Conservation (phyloP, 2,888 invertebrate species). For the Molorchus minor region DNA sequence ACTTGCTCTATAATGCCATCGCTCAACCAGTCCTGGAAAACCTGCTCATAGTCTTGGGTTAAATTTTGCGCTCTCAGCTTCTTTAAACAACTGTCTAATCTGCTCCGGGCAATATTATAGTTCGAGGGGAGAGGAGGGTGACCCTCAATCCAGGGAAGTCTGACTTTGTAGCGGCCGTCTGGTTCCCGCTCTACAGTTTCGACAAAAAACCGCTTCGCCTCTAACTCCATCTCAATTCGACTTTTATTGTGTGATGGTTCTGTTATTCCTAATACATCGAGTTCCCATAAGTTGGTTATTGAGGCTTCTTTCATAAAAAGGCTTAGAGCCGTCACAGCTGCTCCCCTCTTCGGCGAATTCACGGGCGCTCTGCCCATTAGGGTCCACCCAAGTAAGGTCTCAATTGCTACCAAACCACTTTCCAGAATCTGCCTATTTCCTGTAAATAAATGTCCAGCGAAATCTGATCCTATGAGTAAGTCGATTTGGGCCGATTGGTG, state of each 20-base stretch:
- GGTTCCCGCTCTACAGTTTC: slow-evolving; percentile 23
- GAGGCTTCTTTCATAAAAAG: slow-evolving; percentile 23
- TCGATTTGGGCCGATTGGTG: slow-evolving; percentile 5
- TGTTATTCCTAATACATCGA: slow-evolving; percentile 51
- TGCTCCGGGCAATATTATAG: slow-evolving; percentile 31
- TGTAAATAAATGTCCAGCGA: slow-evolving; percentile 27
- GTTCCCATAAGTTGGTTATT: slow-evolving; percentile 44
- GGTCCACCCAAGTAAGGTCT: slow-evolving; percentile 29
- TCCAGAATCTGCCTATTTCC: slow-evolving; percentile 26
- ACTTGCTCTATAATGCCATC: slow-evolving; percentile 45
- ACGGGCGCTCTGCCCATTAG: slow-evolving; percentile 25
- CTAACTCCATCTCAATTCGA: not conserved
- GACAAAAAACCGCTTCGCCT: slow-evolving; percentile 25
- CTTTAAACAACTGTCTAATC: slow-evolving; percentile 24
- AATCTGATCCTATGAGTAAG: slow-evolving; percentile 21
- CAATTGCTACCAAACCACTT: slow-evolving; percentile 30
- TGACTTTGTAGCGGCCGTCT: too few relatives aligned
- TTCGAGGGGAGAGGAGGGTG: slow-evolving; percentile 34
- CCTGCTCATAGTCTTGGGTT: slow-evolving; percentile 30
- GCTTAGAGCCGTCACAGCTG: slow-evolving; percentile 1
- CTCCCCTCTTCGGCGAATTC: not conserved
- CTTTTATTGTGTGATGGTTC: slow-evolving; percentile 46
- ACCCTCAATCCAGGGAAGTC: slow-evolving; percentile 34
- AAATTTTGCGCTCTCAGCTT: slow-evolving; percentile 24
- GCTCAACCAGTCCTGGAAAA: slow-evolving; percentile 45